Evolutionary conservation across 1,140 invertebrate genomes (phyloP), one percentile per base, ranked within the genome.

Genomic region (Catajapyx aquilonaris): DNA sequence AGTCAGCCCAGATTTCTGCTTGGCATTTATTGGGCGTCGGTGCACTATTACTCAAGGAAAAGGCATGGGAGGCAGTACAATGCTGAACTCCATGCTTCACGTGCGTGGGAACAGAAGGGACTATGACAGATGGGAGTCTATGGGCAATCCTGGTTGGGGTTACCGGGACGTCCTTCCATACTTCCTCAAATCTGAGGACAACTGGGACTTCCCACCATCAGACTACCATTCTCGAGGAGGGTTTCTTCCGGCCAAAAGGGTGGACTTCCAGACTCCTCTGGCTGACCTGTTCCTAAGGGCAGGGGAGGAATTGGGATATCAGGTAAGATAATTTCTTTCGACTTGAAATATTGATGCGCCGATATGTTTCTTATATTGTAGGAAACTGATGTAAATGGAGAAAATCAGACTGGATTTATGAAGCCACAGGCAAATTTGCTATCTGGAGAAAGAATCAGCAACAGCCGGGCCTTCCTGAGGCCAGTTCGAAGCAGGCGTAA

Each of bases 81-180:
- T 93, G 0, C 63, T 97, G 0, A 98, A 98, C 55, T 95, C 94
- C 49, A 97, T 98, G 93, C 64, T 95, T 0, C 97, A 97, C 49
- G 63, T 97, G 0, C 64, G 93, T 19, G 93, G 91, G 0, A 93
- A 96, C 52, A 74, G 74, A 42, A 72, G 68, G 40, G 93, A 98
- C 53, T 98, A 96, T 53, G 84, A 97, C 48, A 63, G 66, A 4
- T 98, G 94, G 93, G 85, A 88, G 50, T 58, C 68, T 0, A 57
- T 79, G 20, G 93, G 93, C 0, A 94, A 93, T 47, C 67, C 69
- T 1, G 87, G 86, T 2, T 98, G 94, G 94, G 75, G 79, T 1
- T 88, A 76, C 47, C 70, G 78, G 32, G 76, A 86, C 21, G 75
- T 78, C 0, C 54, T 91, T 0, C 75, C 83, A 31, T 94, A 93